Conservation (phyloP, 1,140 invertebrate species). For the Centruroides vittatus region DNA sequence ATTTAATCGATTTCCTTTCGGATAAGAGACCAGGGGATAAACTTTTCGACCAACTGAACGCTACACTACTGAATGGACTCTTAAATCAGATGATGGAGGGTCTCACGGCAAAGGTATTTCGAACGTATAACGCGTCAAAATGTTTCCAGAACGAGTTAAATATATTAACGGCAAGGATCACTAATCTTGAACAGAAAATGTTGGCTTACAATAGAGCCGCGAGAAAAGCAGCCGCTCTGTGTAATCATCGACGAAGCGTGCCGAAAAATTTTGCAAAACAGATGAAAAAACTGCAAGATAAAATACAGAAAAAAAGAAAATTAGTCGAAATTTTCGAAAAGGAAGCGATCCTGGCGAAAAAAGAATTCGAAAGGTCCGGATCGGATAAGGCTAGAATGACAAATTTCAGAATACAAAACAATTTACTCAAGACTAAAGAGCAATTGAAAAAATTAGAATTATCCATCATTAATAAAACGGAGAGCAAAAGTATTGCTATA, state of each 20-base stretch:
- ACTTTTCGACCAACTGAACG: slow-evolving; percentile 94
- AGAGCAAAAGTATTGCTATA: slow-evolving; percentile 98
- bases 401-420: slow-evolving; percentile 78
- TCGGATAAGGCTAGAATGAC: no score
- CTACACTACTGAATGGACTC: slow-evolving; percentile 89
- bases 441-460: slow-evolving; percentile 88
- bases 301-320: slow-evolving; percentile 82
- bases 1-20: slow-evolving; percentile 91
- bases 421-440: slow-evolving; percentile 67
- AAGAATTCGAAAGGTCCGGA: no score
- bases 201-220: slow-evolving; percentile 95
- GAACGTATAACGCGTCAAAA: slow-evolving; percentile 97
- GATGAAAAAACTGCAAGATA: slow-evolving; percentile 93
- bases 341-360: slow-evolving; percentile 61
- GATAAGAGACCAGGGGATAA: slow-evolving; percentile 90
- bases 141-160: slow-evolving; percentile 93
- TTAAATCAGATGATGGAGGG: slow-evolving; percentile 94
- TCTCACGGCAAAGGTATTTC: slow-evolving; percentile 98
- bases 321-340: slow-evolving; percentile 65
- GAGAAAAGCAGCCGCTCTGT: slow-evolving; percentile 90
- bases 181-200: slow-evolving; percentile 49
- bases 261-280: slow-evolving; percentile 93
- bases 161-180: slow-evolving; percentile 52
- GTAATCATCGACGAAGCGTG: slow-evolving; percentile 98
- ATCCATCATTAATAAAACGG: slow-evolving; percentile 91